phyloP scores from a whole-genome alignment of 2,888 invertebrate genomes.

The Thera obeliscata region DNA sequence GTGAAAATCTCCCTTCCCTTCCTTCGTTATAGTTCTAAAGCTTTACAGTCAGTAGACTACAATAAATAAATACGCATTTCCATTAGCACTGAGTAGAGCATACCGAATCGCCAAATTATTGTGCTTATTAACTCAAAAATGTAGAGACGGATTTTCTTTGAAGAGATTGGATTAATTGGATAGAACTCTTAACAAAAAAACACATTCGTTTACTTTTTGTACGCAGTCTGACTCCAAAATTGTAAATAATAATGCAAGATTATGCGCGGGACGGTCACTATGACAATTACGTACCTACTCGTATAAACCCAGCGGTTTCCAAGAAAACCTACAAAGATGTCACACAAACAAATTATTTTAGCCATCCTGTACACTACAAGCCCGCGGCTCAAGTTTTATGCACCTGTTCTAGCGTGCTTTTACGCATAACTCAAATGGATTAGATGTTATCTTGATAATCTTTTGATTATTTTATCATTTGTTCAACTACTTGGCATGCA shows the following conservation, averaged over 20 bases:
- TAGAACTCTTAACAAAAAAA: no score
- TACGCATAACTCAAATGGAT: slow-evolving; percentile 19
- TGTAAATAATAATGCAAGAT: slow-evolving; percentile 33
- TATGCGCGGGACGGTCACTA: slow-evolving; percentile 21
- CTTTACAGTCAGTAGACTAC: no score
- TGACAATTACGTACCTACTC: slow-evolving; percentile 33
- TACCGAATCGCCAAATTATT: no score
- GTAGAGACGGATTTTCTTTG: no score
- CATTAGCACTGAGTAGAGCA: no score
- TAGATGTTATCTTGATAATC: slow-evolving; percentile 25
- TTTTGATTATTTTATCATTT: slow-evolving; percentile 23
- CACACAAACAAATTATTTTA: slow-evolving; percentile 24
- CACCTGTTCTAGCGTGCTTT: slow-evolving; percentile 15
- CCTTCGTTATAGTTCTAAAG: background rate
- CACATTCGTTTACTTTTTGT: no score
- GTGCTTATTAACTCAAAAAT: no score
- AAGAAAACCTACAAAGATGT: slow-evolving; percentile 34
- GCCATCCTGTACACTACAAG: slow-evolving; percentile 12
- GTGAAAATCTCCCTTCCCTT: no score
- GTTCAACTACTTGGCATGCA: slow-evolving; percentile 16
- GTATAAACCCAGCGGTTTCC: slow-evolving; percentile 31
- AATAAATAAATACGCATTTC: no score
- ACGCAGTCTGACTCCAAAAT: no score
- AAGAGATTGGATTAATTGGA: no score
- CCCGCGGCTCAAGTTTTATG: slow-evolving; percentile 14